Base-by-base conservation (phyloP, 2,797 vertebrate species). In the Hypotaenidia philippensis region DNA sequence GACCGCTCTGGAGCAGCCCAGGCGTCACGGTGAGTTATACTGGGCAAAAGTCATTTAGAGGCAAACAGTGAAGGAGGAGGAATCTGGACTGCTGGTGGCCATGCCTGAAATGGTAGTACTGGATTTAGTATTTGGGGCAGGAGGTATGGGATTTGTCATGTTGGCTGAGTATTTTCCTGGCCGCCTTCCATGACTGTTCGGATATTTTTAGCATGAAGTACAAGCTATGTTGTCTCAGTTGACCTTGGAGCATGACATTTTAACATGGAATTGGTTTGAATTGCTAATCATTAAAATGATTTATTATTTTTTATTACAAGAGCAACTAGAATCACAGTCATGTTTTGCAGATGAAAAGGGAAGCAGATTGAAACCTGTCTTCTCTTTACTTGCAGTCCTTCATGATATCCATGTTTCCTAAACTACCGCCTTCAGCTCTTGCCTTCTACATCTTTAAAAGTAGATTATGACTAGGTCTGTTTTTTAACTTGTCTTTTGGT, bases 191-290 rank as follows among this genome's bases (percentile, higher is more conserved):
- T 86, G 84, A n/a, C 89, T 81, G 82, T 75, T 91, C 55, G 32
- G 96, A 79, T 96, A 96, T 96, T 96, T 97, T 96, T 95, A 96
- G 96, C 80, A 57, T 83, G 93, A 86, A 95, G 92, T 59, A 52
- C 83, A 86, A 79, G 92, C 94, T 79, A 57, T 90, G 96, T 94
- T 90, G 91, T 96, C 78, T 87, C 75, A 38, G 75, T 87, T 95
- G 95, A 96, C 95, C 95, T 97, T 96, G 91, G 91, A 95, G 80
- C 77, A 83, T 90, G 94, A 93, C 93, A 95, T 96, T 97, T 96
- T 74, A 94, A 94, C 94, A 95, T 94, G 91, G 83, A 83, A 94
- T 95, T 91, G 85, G 93, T 91, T 94, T 95, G 94, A 95, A 84
- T 83, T 93, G 80, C 83, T 97, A 95, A 96, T 96, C 94, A 82